Evolutionary conservation across 2,113 vertebrate species (phyloP), one percentile per base, ranked within the genome.

Genomic region (Pelusios castaneus): DNA sequence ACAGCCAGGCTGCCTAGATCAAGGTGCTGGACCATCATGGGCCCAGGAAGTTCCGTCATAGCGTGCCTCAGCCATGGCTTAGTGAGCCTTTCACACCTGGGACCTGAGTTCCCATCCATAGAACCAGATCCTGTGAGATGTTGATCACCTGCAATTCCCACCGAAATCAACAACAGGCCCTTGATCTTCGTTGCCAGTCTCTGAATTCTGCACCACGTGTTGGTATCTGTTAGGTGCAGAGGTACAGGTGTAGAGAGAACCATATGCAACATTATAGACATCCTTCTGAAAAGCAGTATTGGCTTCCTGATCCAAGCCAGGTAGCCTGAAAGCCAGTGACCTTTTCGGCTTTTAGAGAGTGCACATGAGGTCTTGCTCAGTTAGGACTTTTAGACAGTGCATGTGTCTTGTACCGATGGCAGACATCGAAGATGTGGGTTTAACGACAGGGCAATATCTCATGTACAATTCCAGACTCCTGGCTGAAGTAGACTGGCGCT

Each of bases 401-500:
- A 77, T 0, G 85, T 82, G 89, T 79, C 84, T 51, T 6, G 60
- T 0, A 0, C 70, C 76, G 73, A 47, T 84, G 54, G 92, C 75
- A 45, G 27, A 58, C 10, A 58, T 12, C 25, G 88, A 75, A 54
- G 88, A 60, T 25, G n/a, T 1, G 0, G 31, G 0, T 2, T 14
- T 88, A 82, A 22, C 17, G 29, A 4, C 41, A 10, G 56, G 56
- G 31, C 47, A 38, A 2, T 2, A 1, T 24, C 85, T 78, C 0
- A 0, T 0, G 43, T 2, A 2, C 1, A 77, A 17, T 43, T 60
- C 76, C 58, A 45, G 1, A 0, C 75, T 83, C 41, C 3, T 76
- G 49, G 0, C 27, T 91, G 84, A 29, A 27, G 27, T 58, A 58
- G 10, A 27, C 56, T 29, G 29, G 56, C 56, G 10, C 27, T 29